Evolutionary conservation across 2,113 vertebrate genomes (phyloP).

Genomic region (Actenoides hombroni): DNA sequence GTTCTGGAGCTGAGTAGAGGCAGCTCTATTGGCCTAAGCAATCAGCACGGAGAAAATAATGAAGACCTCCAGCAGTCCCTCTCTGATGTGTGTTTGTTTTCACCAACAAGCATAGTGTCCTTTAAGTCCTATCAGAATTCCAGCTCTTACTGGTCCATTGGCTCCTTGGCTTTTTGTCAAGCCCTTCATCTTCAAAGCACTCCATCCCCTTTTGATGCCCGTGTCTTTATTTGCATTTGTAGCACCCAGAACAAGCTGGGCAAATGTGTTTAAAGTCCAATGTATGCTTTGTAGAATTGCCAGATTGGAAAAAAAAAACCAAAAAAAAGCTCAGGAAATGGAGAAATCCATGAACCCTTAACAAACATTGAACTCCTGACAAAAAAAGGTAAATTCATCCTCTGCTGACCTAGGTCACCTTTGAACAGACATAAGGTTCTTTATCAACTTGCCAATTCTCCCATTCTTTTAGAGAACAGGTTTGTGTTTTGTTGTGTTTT

Average conservation of each 20-base stretch:
- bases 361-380: slow-evolving; percentile 17
- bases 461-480: not conserved
- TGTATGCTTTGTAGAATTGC: slow-evolving; percentile 35
- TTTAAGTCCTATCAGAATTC: not conserved
- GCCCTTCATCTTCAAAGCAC: slow-evolving; percentile 26
- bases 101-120: not conserved
- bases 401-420: slow-evolving; percentile 24
- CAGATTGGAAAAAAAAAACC: not conserved
- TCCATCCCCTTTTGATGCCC: slow-evolving; percentile 9
- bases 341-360: not conserved
- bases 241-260: not conserved
- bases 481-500: not conserved
- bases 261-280: slow-evolving; percentile 1
- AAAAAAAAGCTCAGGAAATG: not conserved
- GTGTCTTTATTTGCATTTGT: not conserved
- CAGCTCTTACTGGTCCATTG: not conserved
- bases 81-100: not conserved
- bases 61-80: not conserved
- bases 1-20: not conserved
- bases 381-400: slow-evolving; percentile 5
- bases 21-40: not conserved
- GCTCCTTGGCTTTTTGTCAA: slow-evolving; percentile 12
- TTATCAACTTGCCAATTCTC: slow-evolving; percentile 5
- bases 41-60: not conserved
- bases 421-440: slow-evolving; percentile 7